Evolutionary conservation across 2,113 vertebrate genomes (phyloP).

Genomic region (Oryctolagus cuniculus): DNA sequence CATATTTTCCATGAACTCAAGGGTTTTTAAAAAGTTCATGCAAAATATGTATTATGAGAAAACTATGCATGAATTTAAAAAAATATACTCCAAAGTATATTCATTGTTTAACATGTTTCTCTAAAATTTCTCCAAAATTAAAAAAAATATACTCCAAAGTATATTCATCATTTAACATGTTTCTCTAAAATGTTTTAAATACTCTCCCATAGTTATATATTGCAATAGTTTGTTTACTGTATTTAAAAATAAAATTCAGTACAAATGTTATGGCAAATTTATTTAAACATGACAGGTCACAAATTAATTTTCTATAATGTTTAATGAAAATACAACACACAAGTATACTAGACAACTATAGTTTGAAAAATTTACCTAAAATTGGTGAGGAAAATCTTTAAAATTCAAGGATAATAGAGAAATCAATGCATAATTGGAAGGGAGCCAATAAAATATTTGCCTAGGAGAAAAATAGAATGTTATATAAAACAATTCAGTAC

Average conservation of each 20-base stretch:
- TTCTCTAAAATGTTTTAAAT: no score
- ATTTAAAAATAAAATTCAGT: constrained; percentile 44
- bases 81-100: no score
- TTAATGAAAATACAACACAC: constrained; percentile 9
- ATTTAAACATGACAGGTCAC: background rate
- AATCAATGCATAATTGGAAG: background rate
- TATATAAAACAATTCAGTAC: background rate
- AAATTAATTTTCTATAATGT: background rate
- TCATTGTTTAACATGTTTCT: no score
- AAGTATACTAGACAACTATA: background rate
- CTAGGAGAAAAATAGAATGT: background rate
- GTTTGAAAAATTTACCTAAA: background rate
- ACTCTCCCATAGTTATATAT: background rate
- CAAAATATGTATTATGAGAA: no score
- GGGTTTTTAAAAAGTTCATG: no score
- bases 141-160: no score
- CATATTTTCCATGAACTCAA: no score
- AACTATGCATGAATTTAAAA: no score
- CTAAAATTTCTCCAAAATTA: no score
- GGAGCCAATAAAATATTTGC: background rate
- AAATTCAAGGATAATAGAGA: background rate
- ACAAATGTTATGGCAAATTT: background rate
- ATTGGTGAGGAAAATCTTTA: background rate
- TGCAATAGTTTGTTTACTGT: background rate
- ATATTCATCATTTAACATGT: no score